Base-by-base conservation (phyloP, 2,113 vertebrate genomes). In the Formicarius rufipectus region DNA sequence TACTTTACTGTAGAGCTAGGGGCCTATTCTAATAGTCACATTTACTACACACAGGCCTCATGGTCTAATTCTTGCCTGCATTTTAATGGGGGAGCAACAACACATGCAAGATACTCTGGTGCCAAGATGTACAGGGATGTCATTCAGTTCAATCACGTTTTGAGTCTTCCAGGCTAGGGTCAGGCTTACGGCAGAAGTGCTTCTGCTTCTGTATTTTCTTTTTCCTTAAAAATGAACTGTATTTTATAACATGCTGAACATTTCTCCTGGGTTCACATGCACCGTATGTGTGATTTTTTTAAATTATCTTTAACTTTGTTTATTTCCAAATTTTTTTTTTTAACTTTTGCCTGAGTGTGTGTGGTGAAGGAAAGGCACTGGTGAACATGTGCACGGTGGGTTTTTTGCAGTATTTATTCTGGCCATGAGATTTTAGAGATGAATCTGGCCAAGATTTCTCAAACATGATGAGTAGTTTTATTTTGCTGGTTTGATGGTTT, bases 331-430 rank as follows among this genome's bases (percentile, higher is more conserved):
- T 15, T 5, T 35, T 59, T 59, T 5, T n/a, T 31, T 10, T 21
- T 10, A 42, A 23, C 4, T 59, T 74, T 31, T 12, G 2, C 4
- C 4, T 52, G 5, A 25, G 4, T 0, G 1, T 47, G 24, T 56
- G 37, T 40, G 16, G 19, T 39, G 15, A 33, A 40, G 7, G 35
- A 78, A 84, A 30, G 20, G 33, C 25, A 39, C 9, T 58, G 18
- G 12, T 84, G 30, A 86, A 66, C 17, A n/a, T 6, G 1, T 31
- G 23, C 14, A 6, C 55, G 42, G 31, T 79, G 44, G 16, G 14
- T 68, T 45, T 85, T 90, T 60, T 81, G 8, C 10, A 37, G 17
- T 69, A 33, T 83, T 92, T 89, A 35, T 39, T 89, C 30, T 85
- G 42, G 56, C 27, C 8, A 2, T 72, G 25, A 82, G 14, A 63